A percentile compares a stretch with the other conserved stretches of the same genome.
Conservation (phyloP, 2,888 invertebrate genomes). For the Sinopyrophorus schimmeli region DNA sequence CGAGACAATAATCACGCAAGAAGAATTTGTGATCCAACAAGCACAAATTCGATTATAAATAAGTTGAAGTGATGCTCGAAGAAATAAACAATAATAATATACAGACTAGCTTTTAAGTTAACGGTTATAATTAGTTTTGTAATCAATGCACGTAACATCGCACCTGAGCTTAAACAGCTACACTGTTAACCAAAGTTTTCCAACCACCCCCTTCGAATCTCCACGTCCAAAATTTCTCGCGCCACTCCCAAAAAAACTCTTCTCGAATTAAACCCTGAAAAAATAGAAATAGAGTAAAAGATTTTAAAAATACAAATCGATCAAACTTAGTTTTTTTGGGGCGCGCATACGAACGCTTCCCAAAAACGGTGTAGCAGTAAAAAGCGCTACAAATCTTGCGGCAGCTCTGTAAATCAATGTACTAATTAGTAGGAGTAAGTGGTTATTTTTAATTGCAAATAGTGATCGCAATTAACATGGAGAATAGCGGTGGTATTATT, state of each 20-base stretch:
- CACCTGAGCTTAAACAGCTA: conserved; percentile 46
- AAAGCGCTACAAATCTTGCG: conserved; percentile 37
- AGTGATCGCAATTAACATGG: conserved; percentile 43
- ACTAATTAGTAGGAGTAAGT: conserved; percentile 38
- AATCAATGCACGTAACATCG: conserved; percentile 48
- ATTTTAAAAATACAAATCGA: no score
- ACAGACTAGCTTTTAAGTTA: conserved; percentile 49
- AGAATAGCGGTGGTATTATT: conserved; percentile 33
- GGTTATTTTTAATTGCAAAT: conserved; percentile 45
- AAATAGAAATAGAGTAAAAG: no score
- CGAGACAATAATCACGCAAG: no score
- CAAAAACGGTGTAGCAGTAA: conserved; percentile 33
- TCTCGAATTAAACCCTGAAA: no score
- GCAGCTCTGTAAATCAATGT: conserved; percentile 39
- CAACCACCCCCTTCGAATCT: no score
- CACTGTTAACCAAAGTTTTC: no score
- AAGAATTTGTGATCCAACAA: neutral
- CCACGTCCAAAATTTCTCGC: no score
- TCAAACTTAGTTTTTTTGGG: no score
- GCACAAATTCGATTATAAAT: conserved; percentile 10
- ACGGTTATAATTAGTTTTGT: conserved; percentile 53
- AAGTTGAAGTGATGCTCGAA: conserved; percentile 31
- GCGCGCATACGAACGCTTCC: no score
- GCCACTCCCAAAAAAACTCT: no score
- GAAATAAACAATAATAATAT: conserved; percentile 49